Percentiles rank a stretch among this genome's conserved stretches.
Conservation (phyloP, 2,113 vertebrate species). For the Chloebia gouldiae region DNA sequence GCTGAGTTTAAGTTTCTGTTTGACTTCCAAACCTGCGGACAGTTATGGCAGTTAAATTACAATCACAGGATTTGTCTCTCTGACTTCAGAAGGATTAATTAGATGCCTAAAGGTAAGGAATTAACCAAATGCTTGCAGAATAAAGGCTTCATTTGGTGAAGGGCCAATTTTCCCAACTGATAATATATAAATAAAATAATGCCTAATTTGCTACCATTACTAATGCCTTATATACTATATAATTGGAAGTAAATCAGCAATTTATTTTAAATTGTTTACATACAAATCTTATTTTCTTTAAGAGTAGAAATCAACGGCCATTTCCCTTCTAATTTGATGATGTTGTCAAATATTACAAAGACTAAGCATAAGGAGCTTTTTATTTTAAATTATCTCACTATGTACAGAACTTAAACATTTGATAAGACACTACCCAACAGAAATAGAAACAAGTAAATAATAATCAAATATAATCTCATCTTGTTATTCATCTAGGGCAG, state of each 20-base stretch:
- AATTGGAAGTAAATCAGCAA: slow-evolving; percentile 50
- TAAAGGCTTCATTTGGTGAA: slow-evolving; percentile 10
- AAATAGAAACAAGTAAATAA: slow-evolving; percentile 30
- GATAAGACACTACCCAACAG: slow-evolving; percentile 43
- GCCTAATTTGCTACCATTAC: slow-evolving; percentile 33
- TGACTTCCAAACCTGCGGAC: neutral
- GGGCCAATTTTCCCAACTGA: neutral
- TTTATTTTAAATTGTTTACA: slow-evolving; percentile 70
- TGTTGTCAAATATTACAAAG: slow-evolving; percentile 61
- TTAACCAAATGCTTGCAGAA: neutral
- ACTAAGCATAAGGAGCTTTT: neutral
- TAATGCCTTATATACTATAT: slow-evolving; percentile 33
- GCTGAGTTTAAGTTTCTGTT: neutral
- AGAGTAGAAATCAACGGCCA: slow-evolving; percentile 53
- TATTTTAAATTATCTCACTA: slow-evolving; percentile 45
- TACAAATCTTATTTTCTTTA: slow-evolving; percentile 67
- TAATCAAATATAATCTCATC: slow-evolving; percentile 47
- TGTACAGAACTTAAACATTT: slow-evolving; percentile 54
- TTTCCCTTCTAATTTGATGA: slow-evolving; percentile 61
- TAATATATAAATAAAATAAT: slow-evolving; percentile 36
- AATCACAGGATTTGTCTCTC: neutral
- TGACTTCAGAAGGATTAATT: neutral
- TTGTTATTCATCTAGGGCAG: slow-evolving; percentile 48
- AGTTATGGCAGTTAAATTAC: neutral
- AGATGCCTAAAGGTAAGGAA: slow-evolving; percentile 21